phyloP scores from a whole-genome alignment of 2,888 invertebrate species.

The Coelinius sp. region DNA sequence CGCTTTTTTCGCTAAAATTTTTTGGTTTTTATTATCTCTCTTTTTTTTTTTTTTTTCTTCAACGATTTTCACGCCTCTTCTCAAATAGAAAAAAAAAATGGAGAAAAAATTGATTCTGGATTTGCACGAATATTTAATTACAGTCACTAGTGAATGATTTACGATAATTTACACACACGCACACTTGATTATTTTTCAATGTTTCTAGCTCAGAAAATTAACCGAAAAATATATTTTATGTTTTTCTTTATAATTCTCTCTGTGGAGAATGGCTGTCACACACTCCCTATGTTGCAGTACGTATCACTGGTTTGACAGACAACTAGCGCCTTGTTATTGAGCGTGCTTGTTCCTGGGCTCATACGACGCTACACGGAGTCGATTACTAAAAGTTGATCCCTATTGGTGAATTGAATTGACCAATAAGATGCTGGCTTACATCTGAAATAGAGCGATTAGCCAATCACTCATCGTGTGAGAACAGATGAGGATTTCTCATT shows the following conservation, averaged over 20 bases:
- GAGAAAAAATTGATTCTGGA: not conserved
- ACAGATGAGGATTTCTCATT: not conserved
- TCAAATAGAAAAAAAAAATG: not conserved
- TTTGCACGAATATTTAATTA: not conserved
- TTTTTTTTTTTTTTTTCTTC: not conserved
- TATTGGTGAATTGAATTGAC: not conserved
- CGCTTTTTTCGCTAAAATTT: not conserved
- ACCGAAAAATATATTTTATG: not conserved
- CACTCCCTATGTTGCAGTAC: conserved; percentile 13
- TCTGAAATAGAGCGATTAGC: not conserved
- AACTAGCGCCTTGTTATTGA: conserved; percentile 37
- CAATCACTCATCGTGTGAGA: not conserved
- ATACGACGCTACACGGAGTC: conserved; percentile 9
- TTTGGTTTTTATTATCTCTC: not conserved
- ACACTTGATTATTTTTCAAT: not conserved
- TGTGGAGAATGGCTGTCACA: conserved; percentile 18
- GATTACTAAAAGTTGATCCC: not conserved
- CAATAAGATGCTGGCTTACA: not conserved
- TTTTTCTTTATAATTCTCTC: not conserved
- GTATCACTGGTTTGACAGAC: conserved; percentile 34
- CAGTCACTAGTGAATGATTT: not conserved
- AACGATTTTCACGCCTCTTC: conserved; percentile 2
- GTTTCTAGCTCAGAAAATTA: not conserved
- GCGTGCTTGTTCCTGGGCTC: conserved; percentile 30
- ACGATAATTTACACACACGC: conserved; percentile 16